Percentiles rank a stretch among this genome's conserved stretches.
These are phyloP conservation scores for Tamias sibiricus DNA, from an alignment of 2,113 vertebrate species.

Conservation along the genomic window DNA sequence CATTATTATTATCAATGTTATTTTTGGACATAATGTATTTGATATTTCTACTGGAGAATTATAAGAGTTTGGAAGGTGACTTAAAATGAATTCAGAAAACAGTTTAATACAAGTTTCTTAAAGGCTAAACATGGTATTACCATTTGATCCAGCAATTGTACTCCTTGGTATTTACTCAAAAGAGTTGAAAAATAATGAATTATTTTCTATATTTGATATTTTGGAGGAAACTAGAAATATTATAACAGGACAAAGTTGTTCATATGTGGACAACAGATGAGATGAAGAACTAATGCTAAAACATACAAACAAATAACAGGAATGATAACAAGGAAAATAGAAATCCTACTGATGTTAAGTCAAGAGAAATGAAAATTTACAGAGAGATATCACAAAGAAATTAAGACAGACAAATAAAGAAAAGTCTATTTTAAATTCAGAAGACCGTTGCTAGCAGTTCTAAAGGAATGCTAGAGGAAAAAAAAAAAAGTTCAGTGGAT, in stretches of 20 bases:
- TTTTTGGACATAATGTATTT: neutral
- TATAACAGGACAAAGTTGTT: neutral
- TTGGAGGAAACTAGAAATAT: neutral
- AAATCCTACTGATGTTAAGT: neutral
- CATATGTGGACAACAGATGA: neutral
- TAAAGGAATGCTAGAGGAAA: neutral
- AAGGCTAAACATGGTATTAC: too few species aligned
- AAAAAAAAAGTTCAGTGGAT: neutral
- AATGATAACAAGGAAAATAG: neutral
- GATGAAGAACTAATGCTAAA: neutral
- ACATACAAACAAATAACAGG: neutral
- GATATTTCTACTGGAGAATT: neutral
- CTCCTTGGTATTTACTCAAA: too few species aligned
- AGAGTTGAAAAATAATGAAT: neutral
- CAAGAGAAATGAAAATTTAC: neutral
- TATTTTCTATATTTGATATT: neutral
- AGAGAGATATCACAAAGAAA: neutral
- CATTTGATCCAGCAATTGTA: too few species aligned
- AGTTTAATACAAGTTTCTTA: neutral
- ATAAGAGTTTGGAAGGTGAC: neutral
- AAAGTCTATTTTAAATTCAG: constrained; percentile 14
- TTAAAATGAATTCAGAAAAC: neutral
- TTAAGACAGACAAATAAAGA: neutral
- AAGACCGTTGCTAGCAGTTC: neutral
- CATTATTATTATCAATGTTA: neutral